Evolutionary conservation across 2,888 invertebrate genomes (phyloP).

Genomic region (Andrena marginata): DNA sequence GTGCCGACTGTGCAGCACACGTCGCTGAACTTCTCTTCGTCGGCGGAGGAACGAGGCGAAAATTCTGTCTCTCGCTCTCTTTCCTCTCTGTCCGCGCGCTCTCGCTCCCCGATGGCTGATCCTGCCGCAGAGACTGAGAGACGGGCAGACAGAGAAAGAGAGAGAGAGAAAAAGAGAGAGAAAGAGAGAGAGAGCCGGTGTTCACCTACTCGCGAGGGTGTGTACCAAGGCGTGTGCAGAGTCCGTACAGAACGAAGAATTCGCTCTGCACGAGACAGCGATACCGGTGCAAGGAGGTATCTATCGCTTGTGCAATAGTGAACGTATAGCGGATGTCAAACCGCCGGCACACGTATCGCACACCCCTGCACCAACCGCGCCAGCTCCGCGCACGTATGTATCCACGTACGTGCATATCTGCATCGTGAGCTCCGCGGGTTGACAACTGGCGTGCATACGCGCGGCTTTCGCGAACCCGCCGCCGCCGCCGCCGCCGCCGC

Average conservation of each 20-base stretch:
- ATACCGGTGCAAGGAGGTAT: slow-evolving; percentile 80
- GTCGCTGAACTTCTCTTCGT: slow-evolving; percentile 63
- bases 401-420: slow-evolving; percentile 32
- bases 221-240: slow-evolving; percentile 81
- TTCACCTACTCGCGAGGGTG: slow-evolving; percentile 80
- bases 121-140: slow-evolving; percentile 8
- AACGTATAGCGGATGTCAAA: slow-evolving; percentile 85
- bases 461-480: slow-evolving; percentile 54
- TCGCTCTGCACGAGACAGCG: slow-evolving; percentile 80
- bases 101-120: slow-evolving; percentile 1
- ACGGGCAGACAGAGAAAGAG: slow-evolving; percentile 9
- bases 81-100: slow-evolving; percentile 17
- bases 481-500: too few relatives aligned
- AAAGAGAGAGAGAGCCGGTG: slow-evolving; percentile 51
- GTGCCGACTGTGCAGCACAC: slow-evolving; percentile 51
- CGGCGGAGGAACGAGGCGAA: slow-evolving; percentile 19
- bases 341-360: slow-evolving; percentile 73
- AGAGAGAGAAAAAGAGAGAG: slow-evolving; percentile 12
- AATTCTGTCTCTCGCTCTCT: slow-evolving; percentile 46
- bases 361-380: slow-evolving; percentile 72
- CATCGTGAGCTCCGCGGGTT: slow-evolving; percentile 61
- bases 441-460: slow-evolving; percentile 73
- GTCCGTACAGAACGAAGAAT: slow-evolving; percentile 80
- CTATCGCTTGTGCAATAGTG: slow-evolving; percentile 84
- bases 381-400: background rate